Base-by-base conservation (phyloP, 2,797 vertebrate species). In the Coranthus polyacanthus region DNA sequence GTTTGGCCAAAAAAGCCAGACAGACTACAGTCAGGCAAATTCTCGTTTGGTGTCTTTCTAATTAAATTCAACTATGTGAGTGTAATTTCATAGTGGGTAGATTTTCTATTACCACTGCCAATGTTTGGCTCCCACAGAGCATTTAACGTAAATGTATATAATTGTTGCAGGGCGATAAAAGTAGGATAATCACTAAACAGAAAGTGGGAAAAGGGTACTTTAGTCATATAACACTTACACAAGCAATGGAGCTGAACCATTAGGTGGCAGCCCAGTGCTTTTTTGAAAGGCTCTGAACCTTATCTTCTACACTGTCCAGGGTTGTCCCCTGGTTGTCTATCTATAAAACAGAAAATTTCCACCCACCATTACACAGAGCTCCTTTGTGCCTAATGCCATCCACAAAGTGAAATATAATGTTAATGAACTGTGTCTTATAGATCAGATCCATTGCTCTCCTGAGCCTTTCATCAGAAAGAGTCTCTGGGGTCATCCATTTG, bases 251-350 rank as follows among this genome's bases (percentile, higher is more conserved):
- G 37, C 38, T 50, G 55, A 67, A 47, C 88, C 91, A 85, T 84
- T 85, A 87, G 91, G 84, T 84, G 90, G 90, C 89, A 91, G 89
- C 73, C 81, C 83, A 81, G 72, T 78, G 69, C 83, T 83, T 84
- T 65, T 46, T 49, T 66, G 56, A 15, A 37, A 12, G 39, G 26
- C 53, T 20, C 5, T 49, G 37, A 62, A 63, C 71, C 24, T 46
- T 12, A 3, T 44, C 42, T n/a, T 54, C 60, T 39, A 10, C 20
- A 22, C 13, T 32, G 69, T 49, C 65, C 68, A 55, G 6, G 10
- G 36, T 12, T 65, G 74, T 78, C 69, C 42, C 72, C 58, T 52
- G 57, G 38, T 74, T 70, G 21, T 65, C 37, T 38, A 53, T 81
- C 46, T 64, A n/a, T 42, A 15, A 68, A 44, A 53, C 73, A 67